Base-by-base conservation (phyloP, 2,888 invertebrate species). In the Cinara cedri region DNA sequence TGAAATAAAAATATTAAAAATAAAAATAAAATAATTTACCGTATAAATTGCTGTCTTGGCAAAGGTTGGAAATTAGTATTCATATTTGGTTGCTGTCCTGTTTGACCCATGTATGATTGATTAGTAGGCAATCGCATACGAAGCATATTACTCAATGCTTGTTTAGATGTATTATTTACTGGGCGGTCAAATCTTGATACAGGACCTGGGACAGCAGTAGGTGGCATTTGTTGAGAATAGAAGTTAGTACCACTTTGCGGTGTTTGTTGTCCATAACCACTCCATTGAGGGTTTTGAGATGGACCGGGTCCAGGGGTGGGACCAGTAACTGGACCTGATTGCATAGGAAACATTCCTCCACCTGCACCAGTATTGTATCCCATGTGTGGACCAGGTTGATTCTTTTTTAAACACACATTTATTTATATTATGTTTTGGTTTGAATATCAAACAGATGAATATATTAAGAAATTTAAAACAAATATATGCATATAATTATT, bases 61-160 rank as follows among this genome's bases (percentile, higher is more conserved):
- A 87, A 86, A 19, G 85, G 85, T 81, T 85, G 86, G 82, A 86
- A 86, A 9, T 85, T 85, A 3, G 85, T 85, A 62, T 84, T 84
- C 1, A 85, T 86, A 3, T 85, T 85, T 72, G 82, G 81, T 54
- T 81, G 82, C n/a, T 84, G 83, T 65, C 83, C 84, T 4, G 81
- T 82, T 75, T 82, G 82, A 0, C 85, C 85, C 84, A 87, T 86
- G 72, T 87, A 87, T 34, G 34, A 34, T 82, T 87, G 88, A 82
- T 87, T 88, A 11, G 84, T 83, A 0, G 94, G 93, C 82, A 92
- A 88, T 8, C 95, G 88, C 84, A 92, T 90, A 0, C 94, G 89
- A 75, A 96, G 87, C 94, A 96, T 93, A 84, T 94, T 91, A 72
- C 93, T 93, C 55, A 96, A 87, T 0, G 95, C 95, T 85, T 93